Percentiles rank a stretch among this genome's conserved stretches.
Conservation (phyloP, 2,113 vertebrate genomes). For the Ceyx margarethae region DNA sequence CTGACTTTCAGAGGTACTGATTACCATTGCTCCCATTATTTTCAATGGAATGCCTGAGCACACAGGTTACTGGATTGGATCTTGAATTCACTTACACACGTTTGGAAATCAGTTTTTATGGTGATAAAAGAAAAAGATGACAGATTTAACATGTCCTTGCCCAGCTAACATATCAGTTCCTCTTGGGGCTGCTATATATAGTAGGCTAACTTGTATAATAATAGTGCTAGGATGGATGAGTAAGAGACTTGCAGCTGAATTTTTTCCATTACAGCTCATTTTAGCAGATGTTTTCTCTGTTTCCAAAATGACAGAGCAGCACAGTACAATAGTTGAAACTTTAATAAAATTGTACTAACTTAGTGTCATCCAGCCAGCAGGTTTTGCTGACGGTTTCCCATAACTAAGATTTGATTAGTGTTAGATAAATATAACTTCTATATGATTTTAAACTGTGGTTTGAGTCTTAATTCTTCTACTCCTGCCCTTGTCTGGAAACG, state of each 20-base stretch:
- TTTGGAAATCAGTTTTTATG: background rate
- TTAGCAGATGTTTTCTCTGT: constrained; percentile 64
- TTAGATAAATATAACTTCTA: background rate
- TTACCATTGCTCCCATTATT: background rate
- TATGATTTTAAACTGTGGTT: background rate
- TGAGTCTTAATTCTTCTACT: background rate
- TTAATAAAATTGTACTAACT: background rate
- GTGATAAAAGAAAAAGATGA: background rate
- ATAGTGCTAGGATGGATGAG: constrained; percentile 16
- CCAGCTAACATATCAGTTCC: background rate
- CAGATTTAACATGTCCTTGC: background rate
- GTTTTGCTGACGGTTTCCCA: background rate
- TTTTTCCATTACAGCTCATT: constrained; percentile 75
- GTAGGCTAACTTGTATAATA: constrained; percentile 43
- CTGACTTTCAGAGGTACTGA: background rate
- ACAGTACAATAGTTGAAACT: background rate
- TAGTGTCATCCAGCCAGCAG: background rate
- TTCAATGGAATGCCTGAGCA: background rate
- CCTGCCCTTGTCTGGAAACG: background rate
- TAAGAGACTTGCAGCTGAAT: constrained; percentile 45
- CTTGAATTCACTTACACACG: background rate
- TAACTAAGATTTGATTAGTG: background rate
- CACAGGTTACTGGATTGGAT: background rate
- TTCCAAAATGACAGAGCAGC: constrained; percentile 27
- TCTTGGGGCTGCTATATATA: constrained; percentile 51